These are phyloP conservation scores for Nemapogon koenigi DNA, from an alignment of 2,888 invertebrate genomes.

Conservation along the genomic window DNA sequence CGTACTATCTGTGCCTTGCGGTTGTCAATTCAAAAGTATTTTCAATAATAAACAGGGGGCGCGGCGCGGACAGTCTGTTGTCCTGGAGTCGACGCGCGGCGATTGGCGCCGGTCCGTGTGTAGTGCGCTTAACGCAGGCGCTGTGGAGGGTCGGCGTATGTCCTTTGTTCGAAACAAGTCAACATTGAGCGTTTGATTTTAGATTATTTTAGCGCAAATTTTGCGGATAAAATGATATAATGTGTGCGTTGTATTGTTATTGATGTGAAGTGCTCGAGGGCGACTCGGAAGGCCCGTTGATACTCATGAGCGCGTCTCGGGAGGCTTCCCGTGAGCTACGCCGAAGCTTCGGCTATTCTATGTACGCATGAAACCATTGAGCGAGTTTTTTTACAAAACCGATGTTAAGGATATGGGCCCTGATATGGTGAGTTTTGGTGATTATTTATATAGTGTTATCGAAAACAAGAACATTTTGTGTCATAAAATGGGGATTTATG, in stretches of 20 bases:
- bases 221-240: too few relatives aligned
- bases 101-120: conserved; percentile 24
- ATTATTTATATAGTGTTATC: conserved; percentile 16
- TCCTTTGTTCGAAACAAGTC: conserved; percentile 65
- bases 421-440: conserved; percentile 72
- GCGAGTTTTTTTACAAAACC: conserved; percentile 72
- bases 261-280: too few relatives aligned
- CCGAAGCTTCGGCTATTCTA: conserved; percentile 51
- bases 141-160: conserved; percentile 61
- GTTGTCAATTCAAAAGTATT: too few relatives aligned
- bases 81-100: too few relatives aligned
- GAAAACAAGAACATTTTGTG: conserved; percentile 32
- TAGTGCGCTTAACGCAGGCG: conserved; percentile 56
- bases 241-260: too few relatives aligned
- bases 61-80: too few relatives aligned
- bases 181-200: conserved; percentile 55
- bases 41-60: too few relatives aligned
- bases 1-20: too few relatives aligned
- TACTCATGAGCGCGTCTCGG: too few relatives aligned
- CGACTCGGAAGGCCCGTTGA: too few relatives aligned
- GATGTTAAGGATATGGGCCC: conserved; percentile 84
- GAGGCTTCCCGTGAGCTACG: conserved; percentile 43
- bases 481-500: conserved; percentile 40
- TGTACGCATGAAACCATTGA: conserved; percentile 72
- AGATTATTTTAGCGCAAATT: conserved; percentile 43